Conservation (phyloP, 2,113 vertebrate species). For the Jaculus jaculus region DNA sequence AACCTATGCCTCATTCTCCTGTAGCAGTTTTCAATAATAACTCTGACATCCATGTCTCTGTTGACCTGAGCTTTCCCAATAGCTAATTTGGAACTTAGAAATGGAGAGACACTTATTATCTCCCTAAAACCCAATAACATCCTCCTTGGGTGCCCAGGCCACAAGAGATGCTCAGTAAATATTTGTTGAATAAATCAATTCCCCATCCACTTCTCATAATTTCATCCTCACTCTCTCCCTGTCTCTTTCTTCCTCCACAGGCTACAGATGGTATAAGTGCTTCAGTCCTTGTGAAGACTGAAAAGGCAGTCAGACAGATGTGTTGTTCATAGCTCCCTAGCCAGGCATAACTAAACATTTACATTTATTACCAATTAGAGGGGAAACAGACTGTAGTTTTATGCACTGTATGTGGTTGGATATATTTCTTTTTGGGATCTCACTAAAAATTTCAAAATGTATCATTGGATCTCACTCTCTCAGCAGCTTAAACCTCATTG, state of each 20-base stretch:
- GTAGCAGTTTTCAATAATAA: background rate
- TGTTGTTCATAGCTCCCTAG: constrained; percentile 88
- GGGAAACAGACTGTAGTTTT: constrained; percentile 88
- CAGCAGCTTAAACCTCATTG: constrained; percentile 29
- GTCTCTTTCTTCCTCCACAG: background rate
- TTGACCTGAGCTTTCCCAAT: background rate
- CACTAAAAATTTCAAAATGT: constrained; percentile 75
- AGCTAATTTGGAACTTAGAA: constrained; percentile 28
- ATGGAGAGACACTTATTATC: background rate
- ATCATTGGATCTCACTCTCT: constrained; percentile 49
- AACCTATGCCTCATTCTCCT: background rate
- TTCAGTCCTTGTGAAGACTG: constrained; percentile 77
- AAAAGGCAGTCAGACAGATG: constrained; percentile 86
- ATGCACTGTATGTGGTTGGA: constrained; percentile 84
- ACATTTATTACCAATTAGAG: constrained; percentile 91
- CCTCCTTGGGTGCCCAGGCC: background rate
- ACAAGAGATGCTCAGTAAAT: constrained; percentile 57
- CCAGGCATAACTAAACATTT: constrained; percentile 90
- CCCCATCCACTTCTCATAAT: background rate
- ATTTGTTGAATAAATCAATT: constrained; percentile 58
- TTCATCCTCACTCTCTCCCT: background rate
- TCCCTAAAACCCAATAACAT: background rate
- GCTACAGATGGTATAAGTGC: constrained; percentile 82
- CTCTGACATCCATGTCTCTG: constrained; percentile 23
- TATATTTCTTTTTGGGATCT: constrained; percentile 82